Conservation (phyloP, 2,113 vertebrate species). For the Ictalurus punctatus region DNA sequence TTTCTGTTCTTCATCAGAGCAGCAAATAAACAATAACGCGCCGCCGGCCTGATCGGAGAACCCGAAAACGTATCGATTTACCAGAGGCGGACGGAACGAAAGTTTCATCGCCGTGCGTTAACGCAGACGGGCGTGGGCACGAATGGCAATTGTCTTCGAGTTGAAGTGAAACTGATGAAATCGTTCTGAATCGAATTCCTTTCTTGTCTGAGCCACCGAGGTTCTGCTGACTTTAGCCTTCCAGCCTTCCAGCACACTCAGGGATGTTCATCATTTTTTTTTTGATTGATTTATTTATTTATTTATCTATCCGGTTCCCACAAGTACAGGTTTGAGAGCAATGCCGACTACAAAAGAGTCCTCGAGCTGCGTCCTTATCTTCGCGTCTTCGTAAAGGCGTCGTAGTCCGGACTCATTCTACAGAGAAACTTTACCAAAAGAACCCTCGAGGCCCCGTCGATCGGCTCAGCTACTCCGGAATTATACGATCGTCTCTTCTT, state of each 20-base stretch:
- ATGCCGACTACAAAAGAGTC: not conserved
- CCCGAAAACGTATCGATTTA: slow-evolving; percentile 25
- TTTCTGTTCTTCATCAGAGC: slow-evolving; percentile 34
- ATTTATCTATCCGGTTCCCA: not conserved
- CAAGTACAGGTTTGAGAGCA: not conserved
- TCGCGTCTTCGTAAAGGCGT: too few relatives aligned
- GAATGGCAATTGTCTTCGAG: not conserved
- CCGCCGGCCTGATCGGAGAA: not conserved
- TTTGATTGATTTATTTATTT: not conserved
- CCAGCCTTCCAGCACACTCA: not conserved
- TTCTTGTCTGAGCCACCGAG: not conserved
- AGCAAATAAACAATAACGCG: slow-evolving; percentile 37
- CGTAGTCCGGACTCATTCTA: too few relatives aligned
- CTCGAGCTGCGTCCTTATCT: not conserved
- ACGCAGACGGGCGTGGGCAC: not conserved
- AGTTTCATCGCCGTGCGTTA: not conserved
- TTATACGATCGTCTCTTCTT: not conserved
- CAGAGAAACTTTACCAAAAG: not conserved
- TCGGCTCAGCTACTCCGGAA: not conserved
- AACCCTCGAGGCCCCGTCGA: not conserved
- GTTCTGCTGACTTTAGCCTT: not conserved
- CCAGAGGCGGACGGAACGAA: not conserved
- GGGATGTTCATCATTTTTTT: not conserved
- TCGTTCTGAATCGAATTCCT: not conserved
- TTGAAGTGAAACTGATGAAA: slow-evolving; percentile 27